Evolutionary conservation across 1,140 invertebrate species (phyloP), one percentile per base, ranked within the genome.

Genomic region (Triops cancriformis): DNA sequence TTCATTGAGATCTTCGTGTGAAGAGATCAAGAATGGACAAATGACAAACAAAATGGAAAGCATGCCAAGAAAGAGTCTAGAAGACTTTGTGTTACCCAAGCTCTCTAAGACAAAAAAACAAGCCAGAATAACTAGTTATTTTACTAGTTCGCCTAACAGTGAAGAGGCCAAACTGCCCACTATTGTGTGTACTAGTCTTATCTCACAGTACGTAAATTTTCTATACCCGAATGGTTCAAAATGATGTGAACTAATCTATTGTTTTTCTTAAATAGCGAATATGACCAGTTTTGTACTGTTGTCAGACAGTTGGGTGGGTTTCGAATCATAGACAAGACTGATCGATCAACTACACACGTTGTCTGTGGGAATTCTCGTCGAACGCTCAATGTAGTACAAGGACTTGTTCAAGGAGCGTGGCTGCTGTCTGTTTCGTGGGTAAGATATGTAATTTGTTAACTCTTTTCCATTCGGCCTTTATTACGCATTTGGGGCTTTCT

Each of bases 341-440:
- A 82, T 73, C 81, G 82, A 27, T 83, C 73, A 77, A 80, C 78
- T n/a, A 88, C 87, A 37, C 88, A 89, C 81, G 80, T 89, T 75
- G 83, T 89, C 3, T 85, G 84, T 77, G 83, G 85, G 26, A 86
- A 86, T 73, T 79, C 86, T 7, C 84, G 85, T 37, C 83, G 88
- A 42, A 89, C 88, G 0, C 79, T 89, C 12, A 89, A 89, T 82
- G 80, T 89, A 26, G 79, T 89, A 76, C 85, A 85, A 79, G 88
- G 85, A 2, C 81, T 89, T 3, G 84, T 85, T 78, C 83, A 86
- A 72, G 88, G 88, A 1, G 86, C 87, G 78, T 89, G 87, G 87
- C 86, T 89, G 76, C 76, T 89, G 2, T 84, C 82, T 41, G 82
- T 84, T 73, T 84, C 87, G 74, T 89, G 88, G 88, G 86, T 86